Percentiles rank a stretch among this genome's conserved stretches.
Evolutionary conservation across 2,888 invertebrate genomes (phyloP).

Genomic region (Argynnis bischoffii): DNA sequence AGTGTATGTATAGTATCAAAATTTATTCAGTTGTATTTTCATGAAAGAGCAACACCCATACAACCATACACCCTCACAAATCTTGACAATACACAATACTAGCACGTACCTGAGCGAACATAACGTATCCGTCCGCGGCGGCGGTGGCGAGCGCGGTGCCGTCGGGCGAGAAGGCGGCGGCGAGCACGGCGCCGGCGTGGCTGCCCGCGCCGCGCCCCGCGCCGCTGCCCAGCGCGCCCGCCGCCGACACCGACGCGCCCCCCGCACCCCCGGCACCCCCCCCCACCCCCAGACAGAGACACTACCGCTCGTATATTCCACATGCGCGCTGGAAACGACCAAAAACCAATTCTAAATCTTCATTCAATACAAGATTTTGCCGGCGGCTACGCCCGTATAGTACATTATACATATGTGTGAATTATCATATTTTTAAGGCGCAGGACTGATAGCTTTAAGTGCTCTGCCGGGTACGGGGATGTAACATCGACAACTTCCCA

Average conservation of each 20-base stretch:
- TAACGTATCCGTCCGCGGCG: constrained; percentile 92
- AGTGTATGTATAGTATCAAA: no score
- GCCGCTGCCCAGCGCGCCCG: constrained; percentile 48
- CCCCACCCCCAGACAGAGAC: constrained; percentile 32
- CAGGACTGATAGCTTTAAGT: no score
- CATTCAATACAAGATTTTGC: background rate
- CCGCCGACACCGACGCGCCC: constrained; percentile 35
- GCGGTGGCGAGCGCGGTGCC: constrained; percentile 97
- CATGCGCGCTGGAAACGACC: constrained; percentile 55
- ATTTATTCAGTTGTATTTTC: no score
- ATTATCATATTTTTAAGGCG: background rate
- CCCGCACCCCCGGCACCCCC: constrained; percentile 43
- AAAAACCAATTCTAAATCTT: background rate
- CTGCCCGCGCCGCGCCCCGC: constrained; percentile 49
- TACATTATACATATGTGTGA: background rate
- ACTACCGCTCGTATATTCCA: constrained; percentile 59
- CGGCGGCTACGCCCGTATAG: background rate
- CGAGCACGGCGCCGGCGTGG: constrained; percentile 82
- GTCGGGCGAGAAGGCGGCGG: constrained; percentile 96
- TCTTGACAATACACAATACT: no score
- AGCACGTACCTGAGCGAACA: constrained; percentile 80
- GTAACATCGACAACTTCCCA: no score
- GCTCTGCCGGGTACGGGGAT: no score
- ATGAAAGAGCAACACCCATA: no score
- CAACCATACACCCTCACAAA: no score